Base-by-base conservation (phyloP, 2,888 invertebrate genomes). In the Doris montereyensis region DNA sequence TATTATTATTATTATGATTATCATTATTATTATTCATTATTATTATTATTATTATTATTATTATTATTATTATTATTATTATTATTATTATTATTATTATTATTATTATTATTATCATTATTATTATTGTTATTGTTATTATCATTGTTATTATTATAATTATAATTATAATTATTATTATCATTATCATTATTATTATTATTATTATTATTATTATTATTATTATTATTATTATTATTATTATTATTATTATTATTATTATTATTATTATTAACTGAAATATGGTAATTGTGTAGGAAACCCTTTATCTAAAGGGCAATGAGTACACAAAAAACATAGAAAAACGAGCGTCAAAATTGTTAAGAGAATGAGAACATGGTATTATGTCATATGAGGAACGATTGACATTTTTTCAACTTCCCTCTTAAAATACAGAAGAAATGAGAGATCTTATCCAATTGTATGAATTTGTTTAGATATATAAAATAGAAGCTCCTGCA, bases 1-100 rank as follows among this genome's bases (percentile, higher is more conserved):
- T 76, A 76, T 60, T 62, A 76, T 30, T 76, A 76, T 60, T 62
- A 76, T 60, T 76, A 76, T 60, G 60, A 76, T 60, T 76, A 65
- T 21, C 26, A 65, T 21, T 65, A 65, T 21, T 24, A 65, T 21
- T 24, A 65, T 21, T 24, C 21, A 28, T 24, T 26, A 28, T 17
- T 5, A 30, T 68, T 3, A 5, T n/a, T 26, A 10, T n/a, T 0
- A n/a, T 32, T 21, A 10, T 32, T 21, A 21, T 32, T 21, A 17
- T 32, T 24, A 35, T 32, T 21, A 35, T 32, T 35, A 35, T 8
- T 35, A 17, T 17, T 35, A 52, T 0, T 26, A 52, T 52, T 52
- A 3, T 24, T 52, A 26, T 52, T 52, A 57, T 52, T 52, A 52
- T 24, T 52, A 24, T 26, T 26, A 26, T 52, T 26, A 1, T 41